Evolutionary conservation across 2,888 invertebrate genomes (phyloP).

Genomic region (Hydriomena furcata): DNA sequence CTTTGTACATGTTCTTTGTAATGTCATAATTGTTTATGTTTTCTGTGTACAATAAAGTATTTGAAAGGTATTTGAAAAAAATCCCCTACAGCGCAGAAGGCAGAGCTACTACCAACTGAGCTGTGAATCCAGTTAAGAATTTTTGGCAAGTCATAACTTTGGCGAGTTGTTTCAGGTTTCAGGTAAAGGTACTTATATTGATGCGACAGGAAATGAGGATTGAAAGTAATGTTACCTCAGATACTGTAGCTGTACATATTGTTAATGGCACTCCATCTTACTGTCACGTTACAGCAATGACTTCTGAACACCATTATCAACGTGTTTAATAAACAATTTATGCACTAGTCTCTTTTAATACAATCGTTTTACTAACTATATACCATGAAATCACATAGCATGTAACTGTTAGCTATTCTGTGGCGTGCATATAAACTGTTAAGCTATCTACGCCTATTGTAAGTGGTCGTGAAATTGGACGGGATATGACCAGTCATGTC

Average conservation of each 20-base stretch:
- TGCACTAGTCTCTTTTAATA: not conserved
- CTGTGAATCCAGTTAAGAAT: no score
- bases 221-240: not conserved
- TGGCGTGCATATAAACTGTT: not conserved
- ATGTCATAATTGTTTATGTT: no score
- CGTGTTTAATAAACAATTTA: slow-evolving; percentile 9
- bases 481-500: slow-evolving; percentile 1
- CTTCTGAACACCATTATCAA: slow-evolving; percentile 12
- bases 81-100: no score
- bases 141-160: no score
- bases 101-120: no score
- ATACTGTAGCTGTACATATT: not conserved
- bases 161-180: no score
- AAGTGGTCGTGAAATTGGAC: slow-evolving; percentile 14
- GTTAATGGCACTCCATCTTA: not conserved
- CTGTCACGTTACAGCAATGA: slow-evolving; percentile 16
- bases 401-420: no score
- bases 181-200: not conserved
- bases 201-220: slow-evolving; percentile 9
- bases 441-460: not conserved
- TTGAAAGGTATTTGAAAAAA: no score
- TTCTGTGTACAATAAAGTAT: no score
- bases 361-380: no score
- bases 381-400: no score
- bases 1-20: no score